Base-by-base conservation (phyloP, 2,888 invertebrate species). In the Plagodis dolabraria region DNA sequence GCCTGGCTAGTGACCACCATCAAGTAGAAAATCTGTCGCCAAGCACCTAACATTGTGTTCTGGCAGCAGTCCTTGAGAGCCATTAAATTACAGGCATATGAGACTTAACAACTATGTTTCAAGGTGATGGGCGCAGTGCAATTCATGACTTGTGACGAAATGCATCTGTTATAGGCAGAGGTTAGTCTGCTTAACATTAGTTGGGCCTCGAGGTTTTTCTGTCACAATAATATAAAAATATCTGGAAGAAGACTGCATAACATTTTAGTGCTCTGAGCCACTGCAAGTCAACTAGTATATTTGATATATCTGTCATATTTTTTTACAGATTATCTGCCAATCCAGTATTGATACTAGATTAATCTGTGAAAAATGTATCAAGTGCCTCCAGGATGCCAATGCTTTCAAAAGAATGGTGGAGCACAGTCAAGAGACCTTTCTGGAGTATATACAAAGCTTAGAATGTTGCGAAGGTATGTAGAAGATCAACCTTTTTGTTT, bases 291-390 rank as follows among this genome's bases (percentile, higher is more conserved):
- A 38, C 7, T 8, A 38, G 5, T 9, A 38, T 38, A 7, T 38
- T 38, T 9, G 1, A 22, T 38, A 9, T 38, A 9, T 38, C 5
- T 9, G 9, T 38, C 38, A 38, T 38, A 8, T 2, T 38, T 0
- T 42, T 10, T 42, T 42, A 43, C 47, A 35, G 22, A 36, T 47
- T n/a, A 11, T 6, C 10, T 49, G 44, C 1, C 36, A 44, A 22
- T 8, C 34, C 11, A 12, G 7, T n/a, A 34, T 6, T 36, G n/a
- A 9, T 12, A 51, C 10, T 7, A 40, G 38, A 11, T 36, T 64
- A 0, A 82, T 86, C 8, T 86, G 86, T 57, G 74, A 80, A 0
- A 64, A 65, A 0, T 87, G 87, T 46, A 69, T 80, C 0, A 6
- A 5, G 0, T 72, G 62, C 11, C 65, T 86, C 0, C 65, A 71